Conservation (phyloP, 2,888 invertebrate genomes). For the Diachrysia chrysitis region DNA sequence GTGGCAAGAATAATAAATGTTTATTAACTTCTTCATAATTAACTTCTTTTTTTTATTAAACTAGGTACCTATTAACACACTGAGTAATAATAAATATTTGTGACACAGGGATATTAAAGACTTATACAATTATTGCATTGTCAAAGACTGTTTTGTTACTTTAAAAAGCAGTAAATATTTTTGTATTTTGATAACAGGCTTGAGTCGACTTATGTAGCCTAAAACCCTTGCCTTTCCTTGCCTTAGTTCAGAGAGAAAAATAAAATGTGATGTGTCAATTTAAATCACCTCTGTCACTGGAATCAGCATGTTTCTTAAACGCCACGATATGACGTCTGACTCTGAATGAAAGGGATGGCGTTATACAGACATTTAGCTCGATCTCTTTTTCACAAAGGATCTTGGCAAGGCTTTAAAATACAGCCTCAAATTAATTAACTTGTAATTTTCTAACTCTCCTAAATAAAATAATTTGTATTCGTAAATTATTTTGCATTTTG, state of each 20-base stretch:
- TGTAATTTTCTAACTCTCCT: background rate
- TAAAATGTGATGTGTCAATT: background rate
- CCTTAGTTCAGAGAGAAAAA: background rate
- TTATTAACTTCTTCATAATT: slow-evolving; percentile 12
- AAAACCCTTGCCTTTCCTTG: too few relatives aligned
- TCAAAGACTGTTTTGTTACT: background rate
- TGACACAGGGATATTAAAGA: background rate
- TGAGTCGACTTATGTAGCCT: too few relatives aligned
- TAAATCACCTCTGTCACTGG: too few relatives aligned
- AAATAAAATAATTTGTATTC: background rate
- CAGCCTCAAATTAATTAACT: background rate
- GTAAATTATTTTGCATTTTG: background rate
- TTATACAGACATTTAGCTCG: background rate
- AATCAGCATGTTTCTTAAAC: too few relatives aligned
- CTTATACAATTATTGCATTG: background rate
- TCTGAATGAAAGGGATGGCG: background rate
- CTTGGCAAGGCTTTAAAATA: background rate
- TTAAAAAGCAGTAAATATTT: background rate
- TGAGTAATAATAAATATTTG: background rate
- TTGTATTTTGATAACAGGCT: too few relatives aligned
- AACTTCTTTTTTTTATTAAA: background rate
- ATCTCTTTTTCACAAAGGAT: background rate
- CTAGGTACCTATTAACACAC: background rate
- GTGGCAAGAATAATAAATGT: slow-evolving; percentile 38
- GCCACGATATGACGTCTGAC: too few relatives aligned